Evolutionary conservation across 23 tunicate genomes (phyloP).

Genomic region (Oikopleura albicans): DNA sequence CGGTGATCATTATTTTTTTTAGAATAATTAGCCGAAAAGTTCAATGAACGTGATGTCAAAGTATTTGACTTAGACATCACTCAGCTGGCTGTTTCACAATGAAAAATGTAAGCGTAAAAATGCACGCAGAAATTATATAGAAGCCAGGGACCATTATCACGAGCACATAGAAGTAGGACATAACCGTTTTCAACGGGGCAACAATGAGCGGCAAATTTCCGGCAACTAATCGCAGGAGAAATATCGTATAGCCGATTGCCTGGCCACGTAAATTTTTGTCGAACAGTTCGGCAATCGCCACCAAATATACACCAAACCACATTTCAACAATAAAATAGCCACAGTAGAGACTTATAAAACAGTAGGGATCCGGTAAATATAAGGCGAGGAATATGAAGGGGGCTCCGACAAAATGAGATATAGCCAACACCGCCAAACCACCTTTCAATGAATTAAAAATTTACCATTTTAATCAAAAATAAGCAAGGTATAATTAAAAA

Average conservation of each 20-base stretch:
- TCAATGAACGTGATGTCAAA: too few species aligned
- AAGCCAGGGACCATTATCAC: neutral
- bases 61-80: too few species aligned
- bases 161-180: neutral
- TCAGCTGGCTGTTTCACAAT: neutral
- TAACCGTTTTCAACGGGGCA: neutral
- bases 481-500: too few species aligned
- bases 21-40: too few species aligned
- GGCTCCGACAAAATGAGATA: neutral
- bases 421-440: neutral
- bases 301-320: neutral
- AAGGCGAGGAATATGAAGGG: neutral
- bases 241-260: neutral
- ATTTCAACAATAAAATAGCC: neutral
- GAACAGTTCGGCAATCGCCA: neutral
- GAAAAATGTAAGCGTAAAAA: neutral
- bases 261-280: neutral
- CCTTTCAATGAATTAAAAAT: neutral
- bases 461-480: too few species aligned
- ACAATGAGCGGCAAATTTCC: neutral
- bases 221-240: neutral
- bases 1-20: too few species aligned
- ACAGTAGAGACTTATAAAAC: neutral
- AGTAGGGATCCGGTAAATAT: neutral
- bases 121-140: neutral